phyloP scores from a whole-genome alignment of 2,797 vertebrate genomes.

The Pseudomugil tenellus region DNA sequence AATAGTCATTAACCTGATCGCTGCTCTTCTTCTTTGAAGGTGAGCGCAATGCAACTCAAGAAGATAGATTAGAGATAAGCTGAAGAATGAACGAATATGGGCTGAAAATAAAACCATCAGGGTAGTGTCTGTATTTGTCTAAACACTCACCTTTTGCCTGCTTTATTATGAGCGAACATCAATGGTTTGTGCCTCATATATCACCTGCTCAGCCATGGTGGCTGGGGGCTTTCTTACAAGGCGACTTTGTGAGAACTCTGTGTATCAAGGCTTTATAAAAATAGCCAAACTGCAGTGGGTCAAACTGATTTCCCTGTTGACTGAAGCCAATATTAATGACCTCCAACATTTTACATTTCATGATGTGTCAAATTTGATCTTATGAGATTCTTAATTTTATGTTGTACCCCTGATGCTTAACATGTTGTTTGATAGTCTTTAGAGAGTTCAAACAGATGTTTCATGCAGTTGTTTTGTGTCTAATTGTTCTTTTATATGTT shows the following conservation, averaged over 20 bases:
- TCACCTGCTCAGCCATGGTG: constrained; percentile 67
- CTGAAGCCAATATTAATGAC: constrained; percentile 35
- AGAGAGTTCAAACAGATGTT: constrained; percentile 57
- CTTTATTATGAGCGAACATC: constrained; percentile 70
- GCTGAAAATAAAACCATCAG: constrained; percentile 78
- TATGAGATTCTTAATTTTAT: constrained; percentile 62
- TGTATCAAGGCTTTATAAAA: constrained; percentile 52
- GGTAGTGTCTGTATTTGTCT: constrained; percentile 75
- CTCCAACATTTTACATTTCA: constrained; percentile 46
- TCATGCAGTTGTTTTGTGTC: constrained; percentile 57
- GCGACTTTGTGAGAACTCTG: constrained; percentile 64
- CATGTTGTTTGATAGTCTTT: constrained; percentile 50
- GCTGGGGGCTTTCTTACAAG: constrained; percentile 77
- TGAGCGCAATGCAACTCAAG: constrained; percentile 68
- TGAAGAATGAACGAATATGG: constrained; percentile 59
- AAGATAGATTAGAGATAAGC: constrained; percentile 70
- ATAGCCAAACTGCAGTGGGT: constrained; percentile 59
- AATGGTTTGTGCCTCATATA: constrained; percentile 64
- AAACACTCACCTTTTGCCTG: constrained; percentile 66
- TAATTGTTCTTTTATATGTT: constrained; percentile 71
- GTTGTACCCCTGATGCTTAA: constrained; percentile 56
- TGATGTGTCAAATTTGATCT: constrained; percentile 32
- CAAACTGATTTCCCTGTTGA: constrained; percentile 68
- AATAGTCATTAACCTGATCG: constrained; percentile 74
- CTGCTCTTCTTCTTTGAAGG: constrained; percentile 65